These are phyloP conservation scores for Villa cingulata DNA, from an alignment of 2,888 invertebrate genomes.

Conservation along the genomic window DNA sequence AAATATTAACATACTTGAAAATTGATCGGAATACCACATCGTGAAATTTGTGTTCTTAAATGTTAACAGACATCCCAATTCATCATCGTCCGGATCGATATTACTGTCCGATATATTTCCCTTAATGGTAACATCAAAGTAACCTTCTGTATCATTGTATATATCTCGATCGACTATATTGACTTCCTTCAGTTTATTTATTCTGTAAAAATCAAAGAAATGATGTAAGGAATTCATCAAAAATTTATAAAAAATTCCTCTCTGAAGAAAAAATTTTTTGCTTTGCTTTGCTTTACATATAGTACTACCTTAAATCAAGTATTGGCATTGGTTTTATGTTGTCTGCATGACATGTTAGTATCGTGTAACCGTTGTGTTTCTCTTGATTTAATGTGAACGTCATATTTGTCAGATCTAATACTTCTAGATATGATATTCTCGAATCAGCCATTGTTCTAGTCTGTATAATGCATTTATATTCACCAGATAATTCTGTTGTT, in stretches of 20 bases:
- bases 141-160: not conserved
- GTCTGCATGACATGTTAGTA: slow-evolving; percentile 15
- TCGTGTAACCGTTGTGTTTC: slow-evolving; percentile 16
- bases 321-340: slow-evolving; percentile 17
- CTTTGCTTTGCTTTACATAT: not conserved
- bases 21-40: not conserved
- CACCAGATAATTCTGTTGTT: slow-evolving; percentile 54
- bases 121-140: slow-evolving; percentile 1
- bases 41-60: slow-evolving; percentile 4
- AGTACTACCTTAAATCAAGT: slow-evolving; percentile 15
- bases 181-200: slow-evolving; percentile 1
- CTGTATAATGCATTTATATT: slow-evolving; percentile 54
- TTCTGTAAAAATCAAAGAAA: not conserved
- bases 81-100: not conserved
- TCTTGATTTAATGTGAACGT: slow-evolving; percentile 13
- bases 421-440: slow-evolving; percentile 14
- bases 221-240: no score
- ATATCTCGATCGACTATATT: not conserved
- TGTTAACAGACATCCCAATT: slow-evolving; percentile 1
- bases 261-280: no score
- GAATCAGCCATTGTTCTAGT: slow-evolving; percentile 38
- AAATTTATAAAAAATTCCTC: no score
- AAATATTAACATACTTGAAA: slow-evolving; percentile 1
- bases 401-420: slow-evolving; percentile 17
- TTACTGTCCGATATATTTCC: slow-evolving; percentile 1